Evolutionary conservation across 2,888 invertebrate species (phyloP).

Genomic region (Ormyrus pomaceus): DNA sequence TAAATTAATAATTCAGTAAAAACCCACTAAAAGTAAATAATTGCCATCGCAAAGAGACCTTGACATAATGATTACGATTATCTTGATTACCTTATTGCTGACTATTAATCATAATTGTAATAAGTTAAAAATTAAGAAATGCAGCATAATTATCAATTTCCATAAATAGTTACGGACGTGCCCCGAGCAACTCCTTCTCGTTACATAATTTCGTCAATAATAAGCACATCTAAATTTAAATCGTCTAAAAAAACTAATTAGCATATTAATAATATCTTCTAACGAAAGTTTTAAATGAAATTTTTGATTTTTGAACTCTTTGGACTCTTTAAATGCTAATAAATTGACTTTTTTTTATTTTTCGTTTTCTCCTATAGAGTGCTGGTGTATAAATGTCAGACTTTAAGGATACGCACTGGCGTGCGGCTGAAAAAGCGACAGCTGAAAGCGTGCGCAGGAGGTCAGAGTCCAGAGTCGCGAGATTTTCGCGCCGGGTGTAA

Average conservation of each 20-base stretch:
- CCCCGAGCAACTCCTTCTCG: not conserved
- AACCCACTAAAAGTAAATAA: slow-evolving; percentile 22
- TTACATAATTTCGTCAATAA: not conserved
- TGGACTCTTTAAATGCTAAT: not conserved
- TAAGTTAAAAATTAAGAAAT: slow-evolving; percentile 38
- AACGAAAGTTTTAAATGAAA: not conserved
- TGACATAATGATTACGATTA: slow-evolving; percentile 48
- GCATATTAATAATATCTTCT: not conserved
- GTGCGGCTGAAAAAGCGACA: no score
- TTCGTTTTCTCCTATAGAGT: no score
- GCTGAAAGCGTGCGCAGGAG: no score
- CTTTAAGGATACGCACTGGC: no score
- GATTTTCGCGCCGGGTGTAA: slow-evolving; percentile 33
- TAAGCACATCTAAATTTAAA: not conserved
- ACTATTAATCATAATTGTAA: slow-evolving; percentile 34
- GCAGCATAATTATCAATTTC: slow-evolving; percentile 23
- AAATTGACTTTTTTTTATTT: no score
- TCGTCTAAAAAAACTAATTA: not conserved
- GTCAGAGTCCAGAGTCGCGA: not conserved
- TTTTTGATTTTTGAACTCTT: not conserved
- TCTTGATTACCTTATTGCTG: slow-evolving; percentile 44
- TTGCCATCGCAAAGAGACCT: slow-evolving; percentile 23
- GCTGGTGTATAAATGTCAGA: no score
- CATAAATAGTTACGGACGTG: slow-evolving; percentile 18
- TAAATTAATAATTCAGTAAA: not conserved